Base-by-base conservation (phyloP, 2,797 vertebrate species). In the Typhlichthys subterraneus region DNA sequence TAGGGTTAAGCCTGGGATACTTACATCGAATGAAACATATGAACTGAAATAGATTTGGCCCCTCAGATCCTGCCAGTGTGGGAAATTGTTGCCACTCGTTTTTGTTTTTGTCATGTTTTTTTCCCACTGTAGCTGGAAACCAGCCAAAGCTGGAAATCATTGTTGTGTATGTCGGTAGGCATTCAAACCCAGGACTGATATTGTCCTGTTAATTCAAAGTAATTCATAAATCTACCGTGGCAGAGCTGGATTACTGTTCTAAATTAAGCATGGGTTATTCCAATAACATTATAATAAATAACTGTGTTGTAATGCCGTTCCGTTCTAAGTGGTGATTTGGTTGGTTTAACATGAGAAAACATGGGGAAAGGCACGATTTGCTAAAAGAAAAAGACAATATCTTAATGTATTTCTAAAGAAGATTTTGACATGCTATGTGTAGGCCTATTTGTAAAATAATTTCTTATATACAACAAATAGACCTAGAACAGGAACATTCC, bases 1-100 rank as follows among this genome's bases (percentile, higher is more conserved):
- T 23, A 11, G 51, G 17, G 45, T 69, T 67, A 61, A 70, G n/a
- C 45, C n/a, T 51, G 61, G n/a, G 59, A 53, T 12, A 23, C 52
- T 60, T 51, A 14, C 47, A 63, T 47, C 55, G 49, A 75, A 56
- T 59, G 51, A 65, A 77, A 50, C 13, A 59, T 61, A 13, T 50
- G 53, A 72, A 6, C 45, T 48, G 17, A 63, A 69, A 67, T 53
- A 33, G 63, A 67, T 63, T 42, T 47, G 46, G 50, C 58, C 33
- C n/a, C 29, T 9, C 59, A 38, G 33, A 5, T 7, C 5, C 33
- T 15, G n/a, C 48, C 48, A 50, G 48, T 15, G 48, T 50, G 33
- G 48, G 48, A 50, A n/a, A 15, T 50, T 50, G 15, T 50, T 49
- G 47, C 2, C 12, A 12, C 47, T 48, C 1, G 1, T 48, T 48